Evolutionary conservation across 2,888 invertebrate species (phyloP), one percentile per base, ranked within the genome.

Genomic region (Chrysodeixis includens): DNA sequence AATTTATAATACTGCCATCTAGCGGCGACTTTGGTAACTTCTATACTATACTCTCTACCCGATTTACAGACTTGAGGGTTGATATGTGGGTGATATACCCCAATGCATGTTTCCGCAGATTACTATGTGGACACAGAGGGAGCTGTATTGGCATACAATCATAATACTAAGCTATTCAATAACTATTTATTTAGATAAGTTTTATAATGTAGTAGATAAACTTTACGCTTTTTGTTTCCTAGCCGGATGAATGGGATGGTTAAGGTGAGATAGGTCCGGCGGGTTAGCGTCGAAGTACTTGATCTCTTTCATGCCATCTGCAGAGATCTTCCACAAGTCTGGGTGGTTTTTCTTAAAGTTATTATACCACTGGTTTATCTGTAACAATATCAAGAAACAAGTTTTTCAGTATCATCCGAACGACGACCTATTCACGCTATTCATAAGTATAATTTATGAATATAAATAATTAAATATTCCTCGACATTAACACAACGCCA

Each of bases 231-330:
- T 88, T 49, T 88, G 76, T 92, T 96, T 96, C 62, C 96, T 95
- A 30, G 96, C 93, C 1, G 97, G 97, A 91, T 97, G 97, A 73
- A 97, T 96, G 5, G 97, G 97, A 88, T 97, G 97, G 58, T 96
- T 94, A 90, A 97, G 94, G 69, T 96, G 95, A 8, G 96, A 96
- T 35, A 97, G 84, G 88, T 97, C 97, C 1, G 97, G 97, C 0
- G 97, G 97, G 91, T 97, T 97, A 56, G 96, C 96, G 51, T 96
- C 96, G 77, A 97, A 97, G 56, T 95, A 93, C 55, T 90, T 94
- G 59, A 98, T 96, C 87, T 97, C 97, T 69, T 96, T 95, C 96
- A 97, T 96, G 22, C 97, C 97, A 14, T 86, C 95, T 66, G 95
- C 96, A 0, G 96, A 97, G 60, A 97, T 96, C 71, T 95, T 92